A percentile compares a stretch with the other conserved stretches of the same genome.
phyloP scores from a whole-genome alignment of 2,797 vertebrate species.

The Amniataba percoides region DNA sequence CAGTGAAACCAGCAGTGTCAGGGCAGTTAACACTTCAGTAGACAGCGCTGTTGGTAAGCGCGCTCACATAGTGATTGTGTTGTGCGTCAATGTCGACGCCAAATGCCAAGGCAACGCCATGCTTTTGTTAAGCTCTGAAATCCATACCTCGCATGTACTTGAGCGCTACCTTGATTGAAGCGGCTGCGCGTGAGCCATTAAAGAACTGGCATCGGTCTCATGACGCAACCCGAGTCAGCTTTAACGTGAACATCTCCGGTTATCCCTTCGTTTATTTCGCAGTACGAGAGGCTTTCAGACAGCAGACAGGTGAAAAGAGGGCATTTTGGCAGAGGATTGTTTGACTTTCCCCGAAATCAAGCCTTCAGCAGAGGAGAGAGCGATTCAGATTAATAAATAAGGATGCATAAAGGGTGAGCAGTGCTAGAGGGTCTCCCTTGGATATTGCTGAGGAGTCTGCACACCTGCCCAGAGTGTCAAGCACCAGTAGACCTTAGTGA shows the following conservation, averaged over 20 bases:
- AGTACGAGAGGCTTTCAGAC: slow-evolving; percentile 9
- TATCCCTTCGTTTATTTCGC: slow-evolving; percentile 17
- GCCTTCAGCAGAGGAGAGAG: slow-evolving; percentile 62
- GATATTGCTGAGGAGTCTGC: slow-evolving; percentile 75
- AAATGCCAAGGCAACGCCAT: slow-evolving; percentile 9
- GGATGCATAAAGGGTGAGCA: slow-evolving; percentile 76
- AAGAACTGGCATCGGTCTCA: slow-evolving; percentile 21
- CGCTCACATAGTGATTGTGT: slow-evolving; percentile 64
- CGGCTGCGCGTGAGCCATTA: background rate
- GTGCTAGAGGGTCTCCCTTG: slow-evolving; percentile 65
- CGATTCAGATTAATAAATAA: slow-evolving; percentile 81
- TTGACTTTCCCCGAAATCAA: slow-evolving; percentile 68
- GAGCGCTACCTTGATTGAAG: slow-evolving; percentile 18
- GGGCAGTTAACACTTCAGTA: slow-evolving; percentile 78
- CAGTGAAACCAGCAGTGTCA: slow-evolving; percentile 73
- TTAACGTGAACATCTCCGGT: slow-evolving; percentile 7
- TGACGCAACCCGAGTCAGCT: slow-evolving; percentile 7
- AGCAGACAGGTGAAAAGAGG: slow-evolving; percentile 2
- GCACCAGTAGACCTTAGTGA: slow-evolving; percentile 84
- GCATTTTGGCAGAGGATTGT: slow-evolving; percentile 51
- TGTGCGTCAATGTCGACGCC: slow-evolving; percentile 67
- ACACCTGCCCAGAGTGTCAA: slow-evolving; percentile 83
- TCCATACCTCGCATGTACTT: slow-evolving; percentile 11
- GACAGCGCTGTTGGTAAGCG: slow-evolving; percentile 62
- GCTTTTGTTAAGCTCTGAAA: background rate